Base-by-base conservation (phyloP, 1,140 invertebrate species). In the Nixonia krombeini region DNA sequence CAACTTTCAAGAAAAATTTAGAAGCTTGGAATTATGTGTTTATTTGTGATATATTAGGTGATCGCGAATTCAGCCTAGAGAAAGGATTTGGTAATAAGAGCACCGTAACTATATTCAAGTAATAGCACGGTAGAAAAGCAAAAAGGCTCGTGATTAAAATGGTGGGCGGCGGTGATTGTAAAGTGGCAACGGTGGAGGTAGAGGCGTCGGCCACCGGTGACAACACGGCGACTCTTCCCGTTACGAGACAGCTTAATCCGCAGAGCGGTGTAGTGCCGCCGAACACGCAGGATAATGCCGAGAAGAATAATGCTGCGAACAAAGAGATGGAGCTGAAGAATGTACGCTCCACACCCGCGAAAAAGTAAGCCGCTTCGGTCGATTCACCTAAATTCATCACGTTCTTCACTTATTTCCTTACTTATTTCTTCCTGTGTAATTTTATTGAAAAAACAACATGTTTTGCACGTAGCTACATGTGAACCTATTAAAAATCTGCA, bases 261-360 rank as follows among this genome's bases (percentile, higher is more conserved):
- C 88, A 88, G 67, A 75, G 68, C 31, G 69, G 75, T 75, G 83
- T 73, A 84, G 87, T 70, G 85, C 89, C 80, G 85, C 89, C 82
- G 85, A 89, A 84, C 75, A 73, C 81, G 31, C 86, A 86, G 77
- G 90, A 90, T 72, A 91, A 89, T 65, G 90, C 90, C 28, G 91
- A 93, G 79, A 92, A 91, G 82, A 91, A 92, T 76, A 93, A 92
- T 77, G 89, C 89, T 28, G 89, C 91, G 63, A 93, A 93, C 86
- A 94, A 94, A 88, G 92, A 94, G 81, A 92, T 93, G 91, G 92
- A 93, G 80, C 87, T 93, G 28, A 93, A 93, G 86, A 92, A 91
- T 76, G 92, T 93, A 29, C 90, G 92, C 80, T 91, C 92, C 53
- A 92, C 91, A 70, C 91, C 91, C 28, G 89, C 91, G 61, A 92